Percentiles rank a stretch among this genome's conserved stretches.
These are phyloP conservation scores for Troides aeacus DNA, from an alignment of 2,888 invertebrate genomes.

Conservation along the genomic window DNA sequence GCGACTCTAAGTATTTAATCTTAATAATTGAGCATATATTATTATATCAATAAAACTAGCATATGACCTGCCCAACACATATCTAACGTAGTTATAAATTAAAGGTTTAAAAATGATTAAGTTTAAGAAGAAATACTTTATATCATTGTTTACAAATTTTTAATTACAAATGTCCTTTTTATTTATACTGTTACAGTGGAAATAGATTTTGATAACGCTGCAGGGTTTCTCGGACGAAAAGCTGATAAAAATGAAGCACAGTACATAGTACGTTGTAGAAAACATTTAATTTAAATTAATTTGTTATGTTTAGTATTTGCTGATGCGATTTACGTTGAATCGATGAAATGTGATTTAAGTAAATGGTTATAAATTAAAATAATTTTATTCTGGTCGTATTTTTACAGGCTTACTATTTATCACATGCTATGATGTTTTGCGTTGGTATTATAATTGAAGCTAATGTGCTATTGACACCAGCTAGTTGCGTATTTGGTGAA, in stretches of 20 bases:
- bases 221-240: conserved; percentile 52
- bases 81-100: too few relatives aligned
- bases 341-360: not conserved
- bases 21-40: not conserved
- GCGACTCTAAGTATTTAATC: conserved; percentile 42
- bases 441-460: conserved; percentile 62
- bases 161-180: too few relatives aligned
- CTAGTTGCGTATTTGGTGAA: conserved; percentile 63
- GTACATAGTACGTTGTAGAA: conserved; percentile 51
- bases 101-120: too few relatives aligned
- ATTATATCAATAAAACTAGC: too few relatives aligned
- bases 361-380: not conserved
- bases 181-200: conserved; percentile 52
- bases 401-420: conserved; percentile 59
- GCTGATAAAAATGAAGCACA: conserved; percentile 56
- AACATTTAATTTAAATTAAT: not conserved
- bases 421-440: conserved; percentile 70
- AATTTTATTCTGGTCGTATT: not conserved
- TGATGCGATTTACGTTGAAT: not conserved
- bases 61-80: too few relatives aligned
- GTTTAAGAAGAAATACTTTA: too few relatives aligned
- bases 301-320: not conserved
- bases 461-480: conserved; percentile 66
- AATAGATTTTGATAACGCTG: conserved; percentile 64
- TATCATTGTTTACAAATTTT: too few relatives aligned